Evolutionary conservation across 1,140 invertebrate species (phyloP).

Genomic region (Drosophila subobscura): DNA sequence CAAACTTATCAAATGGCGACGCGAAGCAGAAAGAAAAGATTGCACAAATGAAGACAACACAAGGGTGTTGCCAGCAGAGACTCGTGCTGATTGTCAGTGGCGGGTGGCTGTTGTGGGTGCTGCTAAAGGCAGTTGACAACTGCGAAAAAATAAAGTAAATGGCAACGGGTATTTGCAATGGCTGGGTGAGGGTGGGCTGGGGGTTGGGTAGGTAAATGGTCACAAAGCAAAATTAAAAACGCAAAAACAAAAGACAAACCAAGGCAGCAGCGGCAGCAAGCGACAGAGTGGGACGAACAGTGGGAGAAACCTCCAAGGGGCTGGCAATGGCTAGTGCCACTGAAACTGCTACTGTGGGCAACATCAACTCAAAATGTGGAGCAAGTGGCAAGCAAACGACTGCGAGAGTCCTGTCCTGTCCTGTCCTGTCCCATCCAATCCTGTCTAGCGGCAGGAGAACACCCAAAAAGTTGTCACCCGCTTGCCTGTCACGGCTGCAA

Average conservation of each 20-base stretch:
- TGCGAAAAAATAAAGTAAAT: conserved; percentile 49
- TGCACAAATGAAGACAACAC: conserved; percentile 40
- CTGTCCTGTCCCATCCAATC: conserved; percentile 19
- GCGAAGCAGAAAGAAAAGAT: conserved; percentile 60
- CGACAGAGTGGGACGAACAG: too few relatives aligned
- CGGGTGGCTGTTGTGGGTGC: neutral
- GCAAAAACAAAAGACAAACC: conserved; percentile 59
- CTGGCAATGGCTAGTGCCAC: neutral
- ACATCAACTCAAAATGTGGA: conserved; percentile 59
- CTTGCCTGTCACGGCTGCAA: conserved; percentile 45
- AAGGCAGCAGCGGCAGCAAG: neutral
- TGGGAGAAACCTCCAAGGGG: neutral
- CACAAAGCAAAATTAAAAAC: conserved; percentile 80
- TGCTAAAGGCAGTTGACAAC: conserved; percentile 63
- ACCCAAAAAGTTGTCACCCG: conserved; percentile 42
- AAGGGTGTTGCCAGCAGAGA: conserved; percentile 4
- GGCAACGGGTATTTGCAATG: neutral
- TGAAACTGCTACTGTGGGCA: neutral
- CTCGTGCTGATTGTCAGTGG: neutral
- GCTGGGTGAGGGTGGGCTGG: neutral
- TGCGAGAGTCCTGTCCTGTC: conserved; percentile 10
- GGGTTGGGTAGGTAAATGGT: conserved; percentile 44
- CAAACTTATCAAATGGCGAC: conserved; percentile 79
- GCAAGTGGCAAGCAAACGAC: conserved; percentile 71
- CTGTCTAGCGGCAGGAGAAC: conserved; percentile 26